Percentiles rank a stretch among this genome's conserved stretches.
Conservation (phyloP, 2,797 vertebrate species). For the Aselliscus stoliczkanus region DNA sequence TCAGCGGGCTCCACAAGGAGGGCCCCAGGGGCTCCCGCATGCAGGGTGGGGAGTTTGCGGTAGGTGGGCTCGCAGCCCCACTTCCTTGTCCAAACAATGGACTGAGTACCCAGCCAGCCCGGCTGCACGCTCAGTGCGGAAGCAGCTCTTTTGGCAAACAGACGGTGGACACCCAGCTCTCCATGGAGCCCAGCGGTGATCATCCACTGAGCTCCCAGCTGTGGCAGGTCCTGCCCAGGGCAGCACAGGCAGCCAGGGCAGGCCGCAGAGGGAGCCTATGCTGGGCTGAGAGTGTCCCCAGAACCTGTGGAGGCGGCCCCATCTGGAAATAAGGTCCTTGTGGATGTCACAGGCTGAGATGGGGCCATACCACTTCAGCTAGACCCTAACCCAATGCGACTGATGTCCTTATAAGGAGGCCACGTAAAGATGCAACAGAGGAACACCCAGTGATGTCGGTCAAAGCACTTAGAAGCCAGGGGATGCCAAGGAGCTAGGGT, state of each 20-base stretch:
- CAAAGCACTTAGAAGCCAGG: background rate
- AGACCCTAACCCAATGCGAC: background rate
- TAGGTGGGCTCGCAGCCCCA: too few relatives aligned
- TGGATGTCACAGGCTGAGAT: background rate
- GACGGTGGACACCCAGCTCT: background rate
- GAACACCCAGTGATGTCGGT: accelerated
- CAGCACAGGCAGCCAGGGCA: accelerated
- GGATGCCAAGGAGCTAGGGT: background rate
- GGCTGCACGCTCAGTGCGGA: background rate
- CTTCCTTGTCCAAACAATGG: background rate
- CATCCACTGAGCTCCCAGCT: background rate
- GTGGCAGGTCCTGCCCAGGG: background rate
- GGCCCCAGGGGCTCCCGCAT: accelerated
- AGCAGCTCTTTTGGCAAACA: background rate
- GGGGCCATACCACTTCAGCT: too few relatives aligned
- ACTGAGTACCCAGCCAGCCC: background rate
- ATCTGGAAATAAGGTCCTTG: background rate
- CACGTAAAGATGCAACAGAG: background rate
- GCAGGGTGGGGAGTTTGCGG: accelerated
- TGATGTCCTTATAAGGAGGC: background rate
- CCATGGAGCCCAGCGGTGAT: background rate
- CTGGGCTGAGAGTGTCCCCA: background rate
- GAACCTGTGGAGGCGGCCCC: background rate
- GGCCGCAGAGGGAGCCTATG: background rate
- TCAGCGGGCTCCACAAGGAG: background rate